Evolutionary conservation across 2,797 vertebrate species (phyloP).

Genomic region (Paguma larvata): DNA sequence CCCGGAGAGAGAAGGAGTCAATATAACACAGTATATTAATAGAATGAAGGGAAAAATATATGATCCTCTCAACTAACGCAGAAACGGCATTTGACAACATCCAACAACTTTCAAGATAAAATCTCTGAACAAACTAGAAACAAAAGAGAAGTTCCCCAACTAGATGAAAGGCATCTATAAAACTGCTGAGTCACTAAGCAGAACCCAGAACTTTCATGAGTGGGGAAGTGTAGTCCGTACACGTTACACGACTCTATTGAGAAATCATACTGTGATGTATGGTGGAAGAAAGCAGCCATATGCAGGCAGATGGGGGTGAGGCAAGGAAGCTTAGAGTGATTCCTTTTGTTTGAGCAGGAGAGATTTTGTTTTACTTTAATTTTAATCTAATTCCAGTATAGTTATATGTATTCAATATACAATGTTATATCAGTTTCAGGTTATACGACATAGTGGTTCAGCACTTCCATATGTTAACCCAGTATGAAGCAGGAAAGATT

Average conservation of each 20-base stretch:
- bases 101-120: neutral
- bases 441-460: neutral
- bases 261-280: neutral
- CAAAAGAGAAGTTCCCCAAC: neutral
- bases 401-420: neutral
- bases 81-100: constrained; percentile 12
- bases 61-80: neutral
- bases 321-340: neutral
- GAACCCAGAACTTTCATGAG: neutral
- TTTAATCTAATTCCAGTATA: neutral
- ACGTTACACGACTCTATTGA: neutral
- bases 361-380: neutral
- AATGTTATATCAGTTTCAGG: neutral
- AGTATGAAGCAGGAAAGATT: neutral
- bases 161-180: neutral
- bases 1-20: constrained; percentile 80
- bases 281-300: neutral
- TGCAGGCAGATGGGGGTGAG: neutral
- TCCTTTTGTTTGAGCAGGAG: neutral
- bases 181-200: neutral
- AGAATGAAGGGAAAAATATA: neutral
- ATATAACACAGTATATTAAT: neutral
- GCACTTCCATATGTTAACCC: neutral
- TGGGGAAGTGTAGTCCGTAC: neutral
- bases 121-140: neutral